Evolutionary conservation across 2,888 invertebrate genomes (phyloP).

Genomic region (Himalopsyche japonica): DNA sequence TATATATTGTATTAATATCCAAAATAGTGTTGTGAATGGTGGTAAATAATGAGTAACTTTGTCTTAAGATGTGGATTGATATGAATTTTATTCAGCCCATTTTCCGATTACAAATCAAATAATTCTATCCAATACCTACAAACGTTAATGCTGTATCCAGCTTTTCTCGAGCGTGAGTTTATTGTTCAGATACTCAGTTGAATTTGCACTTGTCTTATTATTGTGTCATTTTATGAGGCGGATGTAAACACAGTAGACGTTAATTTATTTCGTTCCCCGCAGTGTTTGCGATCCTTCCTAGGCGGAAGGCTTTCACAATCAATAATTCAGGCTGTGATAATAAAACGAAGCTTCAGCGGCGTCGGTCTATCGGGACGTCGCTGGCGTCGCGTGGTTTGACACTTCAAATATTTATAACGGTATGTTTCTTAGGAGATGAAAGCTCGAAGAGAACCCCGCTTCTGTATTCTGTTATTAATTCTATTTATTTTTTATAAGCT

Average conservation of each 20-base stretch:
- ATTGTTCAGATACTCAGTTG: not conserved
- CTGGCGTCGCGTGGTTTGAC: not conserved
- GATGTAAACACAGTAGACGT: constrained; percentile 11
- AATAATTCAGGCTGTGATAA: constrained; percentile 20
- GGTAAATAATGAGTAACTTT: too few species aligned
- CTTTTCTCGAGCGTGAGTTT: not conserved
- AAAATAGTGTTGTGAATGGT: too few species aligned
- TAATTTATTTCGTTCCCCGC: constrained; percentile 12
- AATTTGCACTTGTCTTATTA: constrained; percentile 1
- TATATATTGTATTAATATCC: too few species aligned
- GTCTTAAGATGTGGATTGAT: too few species aligned
- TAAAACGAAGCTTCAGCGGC: constrained; percentile 9
- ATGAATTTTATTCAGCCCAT: too few species aligned
- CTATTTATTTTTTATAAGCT: constrained; percentile 1
- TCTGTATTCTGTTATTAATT: not conserved
- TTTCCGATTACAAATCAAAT: not conserved
- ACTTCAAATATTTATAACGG: constrained; percentile 1
- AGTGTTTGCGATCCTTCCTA: not conserved
- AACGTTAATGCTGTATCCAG: not conserved
- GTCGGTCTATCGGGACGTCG: not conserved
- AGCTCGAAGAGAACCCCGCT: not conserved
- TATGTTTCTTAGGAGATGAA: not conserved
- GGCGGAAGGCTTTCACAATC: constrained; percentile 6
- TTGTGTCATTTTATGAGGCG: constrained; percentile 4
- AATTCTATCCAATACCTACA: not conserved